These are phyloP conservation scores for Hephaestus fuliginosus DNA, from an alignment of 2,797 vertebrate species.

Conservation along the genomic window DNA sequence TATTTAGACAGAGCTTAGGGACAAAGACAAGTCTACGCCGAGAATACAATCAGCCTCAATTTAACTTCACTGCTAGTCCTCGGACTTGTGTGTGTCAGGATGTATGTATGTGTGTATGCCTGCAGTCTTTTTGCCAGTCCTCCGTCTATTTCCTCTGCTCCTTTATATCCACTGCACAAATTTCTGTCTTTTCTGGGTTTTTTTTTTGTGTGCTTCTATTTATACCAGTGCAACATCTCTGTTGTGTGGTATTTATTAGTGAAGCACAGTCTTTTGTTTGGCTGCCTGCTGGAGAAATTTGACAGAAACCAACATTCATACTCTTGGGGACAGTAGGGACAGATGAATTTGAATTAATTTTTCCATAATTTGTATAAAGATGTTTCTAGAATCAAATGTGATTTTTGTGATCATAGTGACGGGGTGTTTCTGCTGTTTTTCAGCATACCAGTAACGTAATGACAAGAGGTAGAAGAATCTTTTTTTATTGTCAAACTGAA, in stretches of 20 bases:
- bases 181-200: slow-evolving; percentile 12
- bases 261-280: slow-evolving; percentile 6
- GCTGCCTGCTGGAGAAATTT: slow-evolving; percentile 36
- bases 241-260: slow-evolving; percentile 35
- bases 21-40: slow-evolving; percentile 72
- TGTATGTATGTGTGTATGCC: slow-evolving; percentile 8
- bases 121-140: slow-evolving; percentile 45
- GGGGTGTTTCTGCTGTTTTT: not conserved
- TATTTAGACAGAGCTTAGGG: slow-evolving; percentile 83
- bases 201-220: slow-evolving; percentile 25
- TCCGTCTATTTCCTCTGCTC: slow-evolving; percentile 42
- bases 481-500: not conserved
- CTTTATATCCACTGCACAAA: slow-evolving; percentile 25
- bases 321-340: slow-evolving; percentile 25
- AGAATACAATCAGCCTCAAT: slow-evolving; percentile 80
- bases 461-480: not conserved
- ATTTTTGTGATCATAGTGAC: not conserved
- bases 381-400: not conserved
- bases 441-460: not conserved
- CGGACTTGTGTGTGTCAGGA: slow-evolving; percentile 33
- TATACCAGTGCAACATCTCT: slow-evolving; percentile 26
- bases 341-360: not conserved
- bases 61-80: slow-evolving; percentile 66
- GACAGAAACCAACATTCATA: slow-evolving; percentile 5
- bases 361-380: not conserved